These are phyloP conservation scores for Doryteuthis pealeii DNA, from an alignment of 1,140 invertebrate species.

Conservation along the genomic window DNA sequence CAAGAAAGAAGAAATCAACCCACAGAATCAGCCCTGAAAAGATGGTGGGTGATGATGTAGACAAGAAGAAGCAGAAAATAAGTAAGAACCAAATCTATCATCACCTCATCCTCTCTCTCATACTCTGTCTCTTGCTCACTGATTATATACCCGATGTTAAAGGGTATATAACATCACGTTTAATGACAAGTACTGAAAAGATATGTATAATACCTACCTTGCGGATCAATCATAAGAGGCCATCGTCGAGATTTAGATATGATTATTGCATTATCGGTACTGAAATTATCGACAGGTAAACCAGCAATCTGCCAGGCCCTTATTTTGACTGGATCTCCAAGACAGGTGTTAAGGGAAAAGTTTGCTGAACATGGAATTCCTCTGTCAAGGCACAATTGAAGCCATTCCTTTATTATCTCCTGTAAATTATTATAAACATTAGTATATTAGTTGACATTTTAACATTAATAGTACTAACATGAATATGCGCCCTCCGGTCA, in stretches of 20 bases:
- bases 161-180: no score
- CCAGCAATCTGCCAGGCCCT: constrained; percentile 61
- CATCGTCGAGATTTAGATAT: constrained; percentile 59
- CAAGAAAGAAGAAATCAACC: no score
- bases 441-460: constrained; percentile 63
- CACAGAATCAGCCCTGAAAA: no score
- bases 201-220: constrained; percentile 54
- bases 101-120: no score
- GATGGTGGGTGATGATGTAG: no score
- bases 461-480: no score
- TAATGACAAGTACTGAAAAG: no score
- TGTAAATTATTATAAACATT: constrained; percentile 24
- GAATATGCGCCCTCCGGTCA: no score
- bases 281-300: constrained; percentile 60
- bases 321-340: constrained; percentile 60
- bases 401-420: constrained; percentile 55
- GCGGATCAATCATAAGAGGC: constrained; percentile 62
- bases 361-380: constrained; percentile 58
- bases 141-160: no score
- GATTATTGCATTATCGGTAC: constrained; percentile 62
- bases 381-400: constrained; percentile 45
- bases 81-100: no score
- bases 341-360: constrained; percentile 55
- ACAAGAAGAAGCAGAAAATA: no score
- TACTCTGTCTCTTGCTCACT: no score